These are phyloP conservation scores for Drosophila colorata DNA, from an alignment of 2,888 invertebrate species.

Conservation along the genomic window DNA sequence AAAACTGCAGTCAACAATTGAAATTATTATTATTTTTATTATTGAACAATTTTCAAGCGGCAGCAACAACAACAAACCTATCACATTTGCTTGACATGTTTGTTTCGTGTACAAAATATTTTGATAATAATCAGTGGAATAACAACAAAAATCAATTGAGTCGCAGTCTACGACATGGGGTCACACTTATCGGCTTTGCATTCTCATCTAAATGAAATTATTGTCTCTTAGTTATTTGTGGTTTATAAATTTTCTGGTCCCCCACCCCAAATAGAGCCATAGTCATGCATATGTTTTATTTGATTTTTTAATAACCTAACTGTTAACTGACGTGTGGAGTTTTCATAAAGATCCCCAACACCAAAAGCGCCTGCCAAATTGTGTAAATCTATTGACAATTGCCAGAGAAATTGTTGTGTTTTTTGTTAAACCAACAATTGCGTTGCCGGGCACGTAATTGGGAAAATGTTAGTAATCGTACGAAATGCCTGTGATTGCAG, in stretches of 20 bases:
- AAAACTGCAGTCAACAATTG: conserved; percentile 63
- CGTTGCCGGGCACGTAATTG: conserved; percentile 59
- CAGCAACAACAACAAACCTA: conserved; percentile 21
- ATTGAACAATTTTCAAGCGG: conserved; percentile 50
- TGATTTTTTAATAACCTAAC: conserved; percentile 48
- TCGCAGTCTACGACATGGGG: conserved; percentile 28
- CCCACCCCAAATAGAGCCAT: conserved; percentile 12
- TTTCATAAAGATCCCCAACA: conserved; percentile 22
- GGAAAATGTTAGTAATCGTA: conserved; percentile 67
- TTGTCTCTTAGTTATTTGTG: conserved; percentile 42
- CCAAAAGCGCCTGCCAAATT: conserved; percentile 16
- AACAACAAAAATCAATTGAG: conserved; percentile 71
- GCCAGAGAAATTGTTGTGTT: conserved; percentile 36
- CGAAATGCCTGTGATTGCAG: conserved; percentile 50
- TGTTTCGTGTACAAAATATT: conserved; percentile 76
- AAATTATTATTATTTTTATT: conserved; percentile 68
- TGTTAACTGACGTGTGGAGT: conserved; percentile 51
- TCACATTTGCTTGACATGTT: conserved; percentile 77
- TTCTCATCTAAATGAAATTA: conserved; percentile 71
- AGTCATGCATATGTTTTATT: conserved; percentile 24
- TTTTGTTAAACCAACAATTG: conserved; percentile 13
- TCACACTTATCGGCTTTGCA: conserved; percentile 60
- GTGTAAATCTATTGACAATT: conserved; percentile 5
- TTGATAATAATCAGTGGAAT: conserved; percentile 68
- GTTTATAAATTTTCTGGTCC: conserved; percentile 36